Conservation (phyloP, 1,140 invertebrate genomes). For the Aphidius ervi region DNA sequence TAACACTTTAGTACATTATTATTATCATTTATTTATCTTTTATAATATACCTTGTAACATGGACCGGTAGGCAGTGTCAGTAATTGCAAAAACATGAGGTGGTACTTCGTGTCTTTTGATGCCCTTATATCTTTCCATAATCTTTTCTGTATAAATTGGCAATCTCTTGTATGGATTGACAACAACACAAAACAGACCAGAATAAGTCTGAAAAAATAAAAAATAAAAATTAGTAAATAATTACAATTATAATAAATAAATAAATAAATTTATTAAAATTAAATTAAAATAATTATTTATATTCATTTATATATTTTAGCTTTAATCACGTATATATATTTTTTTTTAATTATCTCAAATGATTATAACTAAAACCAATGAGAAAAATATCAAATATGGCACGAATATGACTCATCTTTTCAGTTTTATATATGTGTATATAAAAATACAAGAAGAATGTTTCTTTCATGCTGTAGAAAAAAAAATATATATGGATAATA, state of each 20-base stretch:
- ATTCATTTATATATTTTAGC: not conserved
- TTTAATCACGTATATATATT: not conserved
- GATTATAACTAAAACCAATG: too few relatives aligned
- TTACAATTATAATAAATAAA: slow-evolving; percentile 1
- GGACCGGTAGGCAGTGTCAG: slow-evolving; percentile 95
- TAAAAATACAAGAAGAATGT: too few relatives aligned
- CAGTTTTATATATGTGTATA: too few relatives aligned
- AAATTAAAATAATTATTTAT: not conserved
- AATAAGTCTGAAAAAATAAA: slow-evolving; percentile 82
- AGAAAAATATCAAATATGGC: too few relatives aligned
- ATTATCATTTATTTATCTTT: slow-evolving; percentile 3
- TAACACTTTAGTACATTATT: too few relatives aligned
- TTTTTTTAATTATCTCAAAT: too few relatives aligned
- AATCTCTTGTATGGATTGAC: slow-evolving; percentile 98
- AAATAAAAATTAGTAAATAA: slow-evolving; percentile 4
- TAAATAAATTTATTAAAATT: not conserved
- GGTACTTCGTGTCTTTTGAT: slow-evolving; percentile 99
- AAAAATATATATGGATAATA: too few relatives aligned
- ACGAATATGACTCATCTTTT: too few relatives aligned
- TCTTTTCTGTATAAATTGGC: slow-evolving; percentile 98
- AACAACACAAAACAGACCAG: slow-evolving; percentile 97
- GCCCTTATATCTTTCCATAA: slow-evolving; percentile 99
- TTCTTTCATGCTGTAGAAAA: too few relatives aligned
- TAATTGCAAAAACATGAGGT: slow-evolving; percentile 99
- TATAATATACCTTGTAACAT: slow-evolving; percentile 94